phyloP scores from a whole-genome alignment of 1,140 invertebrate genomes.

The Anagrus nilaparvatae region DNA sequence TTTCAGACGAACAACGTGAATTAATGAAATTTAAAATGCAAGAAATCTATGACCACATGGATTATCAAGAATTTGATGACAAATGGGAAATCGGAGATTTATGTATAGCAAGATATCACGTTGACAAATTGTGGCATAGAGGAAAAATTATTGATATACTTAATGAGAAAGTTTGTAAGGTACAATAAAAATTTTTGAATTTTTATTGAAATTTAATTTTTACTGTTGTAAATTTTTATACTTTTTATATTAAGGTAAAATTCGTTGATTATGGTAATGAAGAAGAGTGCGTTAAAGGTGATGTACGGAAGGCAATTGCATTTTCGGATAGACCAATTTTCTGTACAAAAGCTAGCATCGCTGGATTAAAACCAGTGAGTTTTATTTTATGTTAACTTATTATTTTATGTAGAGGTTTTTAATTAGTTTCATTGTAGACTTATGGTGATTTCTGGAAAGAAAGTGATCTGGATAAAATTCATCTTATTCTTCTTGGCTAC shows the following conservation, averaged over 20 bases:
- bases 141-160: slow-evolving; percentile 29
- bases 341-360: slow-evolving; percentile 30
- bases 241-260: slow-evolving; percentile 24
- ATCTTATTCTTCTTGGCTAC: slow-evolving; percentile 27
- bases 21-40: too few relatives aligned
- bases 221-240: slow-evolving; percentile 1
- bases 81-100: slow-evolving; percentile 48
- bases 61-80: slow-evolving; percentile 36
- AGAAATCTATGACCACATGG: slow-evolving; percentile 2
- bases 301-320: slow-evolving; percentile 48
- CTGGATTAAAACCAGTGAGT: slow-evolving; percentile 35
- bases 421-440: not conserved
- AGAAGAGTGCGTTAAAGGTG: slow-evolving; percentile 38
- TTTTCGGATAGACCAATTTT: slow-evolving; percentile 48
- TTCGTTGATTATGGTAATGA: slow-evolving; percentile 47
- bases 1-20: too few relatives aligned
- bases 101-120: slow-evolving; percentile 51
- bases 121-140: slow-evolving; percentile 49
- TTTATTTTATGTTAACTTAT: slow-evolving; percentile 12
- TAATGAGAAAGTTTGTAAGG: slow-evolving; percentile 17
- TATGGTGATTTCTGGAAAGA: slow-evolving; percentile 20
- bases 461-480: slow-evolving; percentile 30
- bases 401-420: not conserved
- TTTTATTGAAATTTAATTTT: slow-evolving; percentile 7
- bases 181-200: slow-evolving; percentile 13